Evolutionary conservation across 2,113 vertebrate genomes (phyloP).

Genomic region (Lasiurus cinereus): DNA sequence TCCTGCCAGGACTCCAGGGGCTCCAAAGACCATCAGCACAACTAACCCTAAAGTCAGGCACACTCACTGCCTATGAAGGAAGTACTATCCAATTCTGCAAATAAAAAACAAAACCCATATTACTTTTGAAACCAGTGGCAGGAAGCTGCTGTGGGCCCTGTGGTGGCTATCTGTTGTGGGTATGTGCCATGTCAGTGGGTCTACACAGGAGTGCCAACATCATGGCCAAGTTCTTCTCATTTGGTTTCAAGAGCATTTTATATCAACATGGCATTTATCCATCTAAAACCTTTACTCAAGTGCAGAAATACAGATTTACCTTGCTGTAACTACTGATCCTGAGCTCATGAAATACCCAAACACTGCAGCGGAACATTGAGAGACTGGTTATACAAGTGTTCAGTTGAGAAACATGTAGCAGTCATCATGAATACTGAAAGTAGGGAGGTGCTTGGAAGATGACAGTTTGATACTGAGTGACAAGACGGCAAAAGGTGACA

Average conservation of each 20-base stretch:
- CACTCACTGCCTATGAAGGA: not conserved
- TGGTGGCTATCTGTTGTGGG: not conserved
- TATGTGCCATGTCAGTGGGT: not conserved
- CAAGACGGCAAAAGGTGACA: not conserved
- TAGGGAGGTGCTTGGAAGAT: not conserved
- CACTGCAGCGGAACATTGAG: not conserved
- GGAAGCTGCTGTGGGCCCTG: not conserved
- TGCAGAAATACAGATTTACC: not conserved
- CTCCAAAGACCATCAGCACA: not conserved
- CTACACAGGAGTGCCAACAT: accelerated
- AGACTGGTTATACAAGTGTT: not conserved
- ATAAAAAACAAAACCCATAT: constrained; percentile 7
- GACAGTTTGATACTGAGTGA: not conserved
- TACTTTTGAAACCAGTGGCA: not conserved
- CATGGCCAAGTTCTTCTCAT: not conserved
- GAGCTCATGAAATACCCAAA: not conserved
- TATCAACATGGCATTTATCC: not conserved
- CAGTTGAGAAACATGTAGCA: not conserved
- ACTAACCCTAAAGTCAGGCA: not conserved
- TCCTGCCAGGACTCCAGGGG: not conserved
- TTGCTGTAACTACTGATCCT: not conserved
- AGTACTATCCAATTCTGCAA: not conserved
- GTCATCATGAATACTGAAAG: not conserved
- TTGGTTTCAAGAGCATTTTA: not conserved
- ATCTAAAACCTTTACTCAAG: not conserved